phyloP scores from a whole-genome alignment of 2,888 invertebrate species.

The Frankliniella fusca region DNA sequence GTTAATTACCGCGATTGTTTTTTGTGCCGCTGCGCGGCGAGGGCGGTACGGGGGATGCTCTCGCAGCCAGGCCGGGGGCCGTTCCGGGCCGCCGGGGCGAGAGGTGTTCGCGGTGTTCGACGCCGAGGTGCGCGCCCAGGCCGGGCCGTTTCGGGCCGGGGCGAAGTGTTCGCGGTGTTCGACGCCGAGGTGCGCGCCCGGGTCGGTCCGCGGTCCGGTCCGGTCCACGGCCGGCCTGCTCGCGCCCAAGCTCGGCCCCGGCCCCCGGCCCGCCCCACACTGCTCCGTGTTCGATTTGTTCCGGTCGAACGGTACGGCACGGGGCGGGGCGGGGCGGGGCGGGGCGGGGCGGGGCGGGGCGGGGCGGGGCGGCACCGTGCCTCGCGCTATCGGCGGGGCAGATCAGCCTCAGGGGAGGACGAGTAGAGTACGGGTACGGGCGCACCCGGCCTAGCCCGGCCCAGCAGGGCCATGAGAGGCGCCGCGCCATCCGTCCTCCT shows the following conservation, averaged over 20 bases:
- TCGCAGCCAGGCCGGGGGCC: background rate
- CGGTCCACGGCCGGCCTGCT: background rate
- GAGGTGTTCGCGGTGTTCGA: background rate
- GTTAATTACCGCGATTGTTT: slow-evolving; percentile 13
- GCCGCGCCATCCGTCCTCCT: no score
- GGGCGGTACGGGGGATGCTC: background rate
- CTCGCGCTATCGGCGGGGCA: background rate
- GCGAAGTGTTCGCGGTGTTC: background rate
- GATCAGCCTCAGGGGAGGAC: background rate
- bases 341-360: background rate
- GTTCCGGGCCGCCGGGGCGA: background rate
- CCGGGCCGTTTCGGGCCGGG: background rate
- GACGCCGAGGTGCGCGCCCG: background rate
- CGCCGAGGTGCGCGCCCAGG: background rate
- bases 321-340: background rate
- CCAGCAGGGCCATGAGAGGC: background rate
- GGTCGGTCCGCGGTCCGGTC: background rate
- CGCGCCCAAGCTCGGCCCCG: background rate
- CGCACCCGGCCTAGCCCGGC: background rate
- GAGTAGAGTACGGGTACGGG: background rate
- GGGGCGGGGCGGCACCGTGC: background rate
- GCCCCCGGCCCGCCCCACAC: background rate
- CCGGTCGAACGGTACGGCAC: background rate
- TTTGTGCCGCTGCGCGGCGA: background rate
- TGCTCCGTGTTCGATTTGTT: background rate